Base-by-base conservation (phyloP, 2,797 vertebrate genomes). In the Chiroxiphia lanceolata region DNA sequence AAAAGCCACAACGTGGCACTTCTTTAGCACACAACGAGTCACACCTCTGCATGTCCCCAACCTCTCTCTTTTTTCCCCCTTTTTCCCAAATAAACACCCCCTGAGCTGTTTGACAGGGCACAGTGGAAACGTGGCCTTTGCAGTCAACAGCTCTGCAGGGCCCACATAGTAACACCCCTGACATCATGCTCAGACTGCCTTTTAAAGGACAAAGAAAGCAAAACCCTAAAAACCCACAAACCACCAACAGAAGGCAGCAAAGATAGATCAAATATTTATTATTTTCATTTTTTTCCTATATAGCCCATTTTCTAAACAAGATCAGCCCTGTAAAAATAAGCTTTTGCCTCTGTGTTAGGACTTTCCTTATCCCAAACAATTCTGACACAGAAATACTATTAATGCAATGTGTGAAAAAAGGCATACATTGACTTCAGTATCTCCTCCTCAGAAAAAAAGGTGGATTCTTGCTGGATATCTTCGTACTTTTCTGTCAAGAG, bases 381-480 rank as follows among this genome's bases (percentile, higher is more conserved):
- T 63, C 22, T 48, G 25, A 54, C 20, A 27, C 29, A 78, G 23
- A 75, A 81, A 42, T 11, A 25, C n/a, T 47, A 45, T n/a, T 56
- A 83, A 82, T 26, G 27, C 4, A 63, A 59, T 1, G 40, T 2
- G 10, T 19, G 4, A 13, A 56, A 57, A 71, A 70, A 47, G 17
- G 77, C 98, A 84, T 94, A 99, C 99, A 98, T 57, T 44, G 98
- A 82, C 7, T 92, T 83, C 27, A 96, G 77, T 93, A 98, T 91
- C n/a, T 96, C 87, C 94, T 96, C 92, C 12, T 94, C 94, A 56
- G 98, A 97, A 64, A 97, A 89, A 25, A 97, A 91, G 0, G 84
- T 74, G 33, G 97, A 84, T 72, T 97, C 96, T 31, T 96, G 95
- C 40, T 87, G 78, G 47, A 44, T 56, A 2, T 97, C 94, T 79